These are phyloP conservation scores for Drosophila lacertosa DNA, from an alignment of 1,140 invertebrate genomes.

Conservation along the genomic window DNA sequence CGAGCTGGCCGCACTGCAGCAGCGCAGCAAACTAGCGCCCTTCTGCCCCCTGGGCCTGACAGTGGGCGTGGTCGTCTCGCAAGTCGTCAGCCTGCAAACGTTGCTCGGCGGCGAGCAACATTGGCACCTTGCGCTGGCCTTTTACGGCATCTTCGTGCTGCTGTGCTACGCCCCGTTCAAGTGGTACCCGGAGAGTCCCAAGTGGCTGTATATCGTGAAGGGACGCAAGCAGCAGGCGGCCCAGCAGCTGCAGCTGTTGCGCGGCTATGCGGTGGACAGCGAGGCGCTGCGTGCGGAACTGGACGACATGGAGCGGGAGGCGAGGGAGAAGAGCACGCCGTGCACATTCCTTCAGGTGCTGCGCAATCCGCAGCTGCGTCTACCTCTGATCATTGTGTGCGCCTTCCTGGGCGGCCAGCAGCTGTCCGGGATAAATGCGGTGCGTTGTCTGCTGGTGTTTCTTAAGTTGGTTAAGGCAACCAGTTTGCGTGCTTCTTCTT, in stretches of 20 bases:
- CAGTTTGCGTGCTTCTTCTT: constrained; percentile 9
- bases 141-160: constrained; percentile 86
- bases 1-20: constrained; percentile 90
- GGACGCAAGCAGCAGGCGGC: constrained; percentile 86
- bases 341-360: constrained; percentile 84
- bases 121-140: constrained; percentile 90
- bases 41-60: constrained; percentile 93
- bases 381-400: constrained; percentile 90
- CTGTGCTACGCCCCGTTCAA: constrained; percentile 86
- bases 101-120: constrained; percentile 85
- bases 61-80: constrained; percentile 91
- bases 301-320: constrained; percentile 75
- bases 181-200: constrained; percentile 92
- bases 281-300: constrained; percentile 83
- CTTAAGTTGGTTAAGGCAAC: neutral
- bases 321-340: constrained; percentile 84
- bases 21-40: constrained; percentile 92
- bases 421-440: constrained; percentile 94
- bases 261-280: constrained; percentile 52
- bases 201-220: constrained; percentile 91
- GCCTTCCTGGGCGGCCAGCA: constrained; percentile 92
- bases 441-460: constrained; percentile 65
- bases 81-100: constrained; percentile 85
- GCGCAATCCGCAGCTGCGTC: constrained; percentile 48
- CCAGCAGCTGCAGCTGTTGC: constrained; percentile 75